A percentile compares a stretch with the other conserved stretches of the same genome.
phyloP scores from a whole-genome alignment of 1,140 invertebrate species.

The Habropoda laboriosa region DNA sequence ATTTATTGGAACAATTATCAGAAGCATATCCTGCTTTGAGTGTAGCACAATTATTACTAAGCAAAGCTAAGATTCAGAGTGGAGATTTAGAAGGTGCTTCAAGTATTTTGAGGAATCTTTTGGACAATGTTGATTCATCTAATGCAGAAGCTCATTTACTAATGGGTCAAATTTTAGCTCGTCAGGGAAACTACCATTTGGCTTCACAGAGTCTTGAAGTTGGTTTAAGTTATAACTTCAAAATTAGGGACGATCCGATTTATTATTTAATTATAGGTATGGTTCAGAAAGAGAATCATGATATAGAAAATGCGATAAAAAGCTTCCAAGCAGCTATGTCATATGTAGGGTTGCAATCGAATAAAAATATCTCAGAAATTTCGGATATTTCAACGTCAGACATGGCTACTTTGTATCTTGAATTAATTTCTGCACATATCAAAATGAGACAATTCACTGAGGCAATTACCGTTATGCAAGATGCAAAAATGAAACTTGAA shows the following conservation, averaged over 20 bases:
- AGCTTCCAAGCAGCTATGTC: conserved; percentile 88
- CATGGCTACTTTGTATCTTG: conserved; percentile 92
- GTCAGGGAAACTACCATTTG: conserved; percentile 88
- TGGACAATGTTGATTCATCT: conserved; percentile 88
- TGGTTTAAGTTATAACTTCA: conserved; percentile 95
- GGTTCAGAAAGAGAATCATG: conserved; percentile 89
- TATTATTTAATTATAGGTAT: conserved; percentile 94
- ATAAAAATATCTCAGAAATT: conserved; percentile 72
- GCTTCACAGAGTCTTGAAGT: conserved; percentile 93
- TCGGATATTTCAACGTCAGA: conserved; percentile 84
- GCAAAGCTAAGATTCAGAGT: conserved; percentile 90
- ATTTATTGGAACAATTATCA: conserved; percentile 88
- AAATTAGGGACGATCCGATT: conserved; percentile 93
- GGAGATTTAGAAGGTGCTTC: conserved; percentile 88
- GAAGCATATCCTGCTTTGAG: conserved; percentile 92
- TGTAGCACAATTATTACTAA: conserved; percentile 88
- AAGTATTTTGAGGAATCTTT: conserved; percentile 86
- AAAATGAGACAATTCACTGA: conserved; percentile 88
- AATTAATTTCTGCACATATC: conserved; percentile 91
- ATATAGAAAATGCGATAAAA: conserved; percentile 88
- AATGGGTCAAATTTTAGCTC: conserved; percentile 92
- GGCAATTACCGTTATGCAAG: conserved; percentile 91
- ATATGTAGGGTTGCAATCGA: conserved; percentile 71
- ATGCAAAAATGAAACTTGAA: conserved; percentile 89
- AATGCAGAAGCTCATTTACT: conserved; percentile 92